Base-by-base conservation (phyloP, 2,888 invertebrate species). In the Tineola bisselliella region DNA sequence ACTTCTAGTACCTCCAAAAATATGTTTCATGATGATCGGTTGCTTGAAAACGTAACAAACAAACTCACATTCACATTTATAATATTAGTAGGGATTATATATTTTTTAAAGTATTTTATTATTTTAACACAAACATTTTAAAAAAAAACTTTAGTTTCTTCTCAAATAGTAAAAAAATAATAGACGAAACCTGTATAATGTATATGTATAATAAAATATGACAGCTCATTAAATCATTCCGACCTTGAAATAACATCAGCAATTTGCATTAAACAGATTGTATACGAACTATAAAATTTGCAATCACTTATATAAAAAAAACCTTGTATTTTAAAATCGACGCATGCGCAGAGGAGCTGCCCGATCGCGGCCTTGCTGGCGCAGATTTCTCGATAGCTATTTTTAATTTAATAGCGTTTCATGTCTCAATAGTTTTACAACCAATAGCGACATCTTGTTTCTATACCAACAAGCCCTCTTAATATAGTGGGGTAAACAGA, bases 351-450 rank as follows among this genome's bases (percentile, higher is more conserved):
- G 48, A 48, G 48, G n/a, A 48, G 48, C 48, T 56, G 44, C 25
- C n/a, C 17, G 56, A 38, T 11, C 61, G 25, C 25, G 61, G 56
- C 61, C 61, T 61, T 61, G 61, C 25, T 57, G 12, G 44, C 59
- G 56, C 61, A 19, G 61, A 61, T 61, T 61, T 61, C 61, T 56
- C 61, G 25, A 17, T 13, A 19, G 43, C 25, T 61, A 61, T 61
- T 61, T 61, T 48, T 61, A 61, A 61, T 61, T 61, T 61, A 43
- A 48, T 48, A 48, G 48, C 48, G n/a, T 17, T 48, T 10, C n/a
- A 10, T 17, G n/a, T 48, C 48, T 48, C 48, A 48, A 48, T 17
- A 48, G 15, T 17, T 48, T 48, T 48, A 48, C 17, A 48, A 17
- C 48, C n/a, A 48, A 5, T 48, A 48, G 5, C 48, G 17, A 15